These are phyloP conservation scores for Eutrigla gurnardus DNA, from an alignment of 2,797 vertebrate species.

Conservation along the genomic window DNA sequence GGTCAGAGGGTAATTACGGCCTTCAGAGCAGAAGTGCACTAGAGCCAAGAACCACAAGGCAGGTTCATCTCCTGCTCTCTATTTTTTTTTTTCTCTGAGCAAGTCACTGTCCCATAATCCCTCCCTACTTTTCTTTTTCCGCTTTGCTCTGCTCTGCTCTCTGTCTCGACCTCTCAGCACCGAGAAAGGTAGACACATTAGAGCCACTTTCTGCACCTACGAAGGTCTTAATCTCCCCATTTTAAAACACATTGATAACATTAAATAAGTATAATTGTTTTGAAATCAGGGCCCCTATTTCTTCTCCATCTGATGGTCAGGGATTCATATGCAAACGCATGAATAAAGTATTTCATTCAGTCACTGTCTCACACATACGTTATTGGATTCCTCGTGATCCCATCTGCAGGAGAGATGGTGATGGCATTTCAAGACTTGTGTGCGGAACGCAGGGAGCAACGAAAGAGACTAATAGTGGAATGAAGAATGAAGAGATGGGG, in stretches of 20 bases:
- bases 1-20: conserved; percentile 66
- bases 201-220: not conserved
- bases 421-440: conserved; percentile 80
- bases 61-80: conserved; percentile 66
- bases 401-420: conserved; percentile 54
- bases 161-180: conserved; percentile 10
- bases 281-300: conserved; percentile 34
- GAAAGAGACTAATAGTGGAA: conserved; percentile 39
- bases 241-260: conserved; percentile 36
- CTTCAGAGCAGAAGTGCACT: conserved; percentile 47
- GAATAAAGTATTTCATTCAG: conserved; percentile 26
- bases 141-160: conserved; percentile 2
- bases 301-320: conserved; percentile 15
- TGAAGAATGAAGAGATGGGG: conserved; percentile 21
- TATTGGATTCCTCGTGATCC: conserved; percentile 50
- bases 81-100: conserved; percentile 20
- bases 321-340: conserved; percentile 3
- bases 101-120: conserved; percentile 18
- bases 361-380: not conserved
- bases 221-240: not conserved
- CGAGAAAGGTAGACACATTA: conserved; percentile 8
- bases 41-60: conserved; percentile 65
- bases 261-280: not conserved
- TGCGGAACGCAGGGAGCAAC: conserved; percentile 51
- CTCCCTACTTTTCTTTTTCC: not conserved